Evolutionary conservation across 2,888 invertebrate species (phyloP).

Genomic region (Harpagoxenus sublaevis): DNA sequence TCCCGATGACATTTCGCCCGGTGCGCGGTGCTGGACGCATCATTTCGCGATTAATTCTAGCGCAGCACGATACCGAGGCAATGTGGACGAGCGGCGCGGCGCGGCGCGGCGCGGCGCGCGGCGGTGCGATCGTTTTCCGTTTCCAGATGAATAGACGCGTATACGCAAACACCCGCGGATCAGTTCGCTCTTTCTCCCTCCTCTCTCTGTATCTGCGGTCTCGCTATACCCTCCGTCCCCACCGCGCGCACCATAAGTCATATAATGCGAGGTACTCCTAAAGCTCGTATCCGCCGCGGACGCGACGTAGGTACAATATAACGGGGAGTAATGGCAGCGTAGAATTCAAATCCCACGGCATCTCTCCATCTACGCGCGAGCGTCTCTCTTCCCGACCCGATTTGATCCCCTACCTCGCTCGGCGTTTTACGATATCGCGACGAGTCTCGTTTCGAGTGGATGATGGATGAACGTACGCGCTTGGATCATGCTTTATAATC

Average conservation of each 20-base stretch:
- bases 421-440: conserved; percentile 58
- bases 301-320: conserved; percentile 58
- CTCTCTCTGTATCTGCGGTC: not conserved
- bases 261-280: conserved; percentile 49
- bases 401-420: conserved; percentile 24
- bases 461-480: conserved; percentile 77
- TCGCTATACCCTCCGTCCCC: not conserved
- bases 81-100: conserved; percentile 50
- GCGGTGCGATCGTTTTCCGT: conserved; percentile 73
- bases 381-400: conserved; percentile 38
- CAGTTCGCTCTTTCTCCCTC: not conserved
- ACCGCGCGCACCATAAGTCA: conserved; percentile 34
- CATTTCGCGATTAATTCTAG: conserved; percentile 68
- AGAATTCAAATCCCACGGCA: conserved; percentile 55
- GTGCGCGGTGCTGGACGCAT: conserved; percentile 37
- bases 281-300: conserved; percentile 58
- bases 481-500: conserved; percentile 81
- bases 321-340: conserved; percentile 54
- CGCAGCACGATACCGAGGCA: conserved; percentile 62
- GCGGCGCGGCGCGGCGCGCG: conserved; percentile 20
- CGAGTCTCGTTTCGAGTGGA: conserved; percentile 69
- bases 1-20: conserved; percentile 62
- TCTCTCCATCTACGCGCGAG: conserved; percentile 5
- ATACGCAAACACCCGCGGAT: conserved; percentile 27
- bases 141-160: conserved; percentile 73